A percentile compares a stretch with the other conserved stretches of the same genome.
These are phyloP conservation scores for Scarus forsteni DNA, from an alignment of 2,797 vertebrate genomes.

Conservation along the genomic window DNA sequence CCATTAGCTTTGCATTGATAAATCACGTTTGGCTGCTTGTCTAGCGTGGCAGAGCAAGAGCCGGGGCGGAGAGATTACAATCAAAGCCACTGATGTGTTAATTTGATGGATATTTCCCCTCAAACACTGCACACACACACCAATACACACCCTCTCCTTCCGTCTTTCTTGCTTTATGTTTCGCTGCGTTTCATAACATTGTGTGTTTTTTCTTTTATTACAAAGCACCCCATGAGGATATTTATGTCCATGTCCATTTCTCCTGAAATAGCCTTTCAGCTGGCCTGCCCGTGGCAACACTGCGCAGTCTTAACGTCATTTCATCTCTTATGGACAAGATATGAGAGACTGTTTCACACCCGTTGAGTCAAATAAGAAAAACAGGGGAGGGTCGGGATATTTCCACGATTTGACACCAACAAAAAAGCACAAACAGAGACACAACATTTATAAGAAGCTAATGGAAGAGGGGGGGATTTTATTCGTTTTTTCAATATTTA, in stretches of 20 bases:
- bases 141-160: constrained; percentile 46
- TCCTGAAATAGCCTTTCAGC: constrained; percentile 82
- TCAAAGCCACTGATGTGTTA: constrained; percentile 99
- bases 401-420: constrained; percentile 57
- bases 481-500: constrained; percentile 75
- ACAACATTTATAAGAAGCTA: constrained; percentile 64
- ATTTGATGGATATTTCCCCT: constrained; percentile 97
- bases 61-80: constrained; percentile 95
- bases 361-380: constrained; percentile 77
- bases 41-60: constrained; percentile 77
- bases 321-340: constrained; percentile 77
- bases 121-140: constrained; percentile 52
- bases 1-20: constrained; percentile 99
- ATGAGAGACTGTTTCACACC: constrained; percentile 74
- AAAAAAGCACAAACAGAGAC: constrained; percentile 35
- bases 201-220: constrained; percentile 76
- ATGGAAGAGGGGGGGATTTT: constrained; percentile 60
- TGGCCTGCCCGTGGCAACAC: constrained; percentile 73
- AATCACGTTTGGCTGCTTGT: constrained; percentile 92
- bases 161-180: constrained; percentile 85
- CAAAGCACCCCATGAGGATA: constrained; percentile 81
- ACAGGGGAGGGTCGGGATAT: constrained; percentile 67
- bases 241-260: constrained; percentile 84
- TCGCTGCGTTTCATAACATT: constrained; percentile 86
- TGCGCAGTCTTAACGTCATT: constrained; percentile 74